A percentile compares a stretch with the other conserved stretches of the same genome.
Evolutionary conservation across 1,140 invertebrate species (phyloP).

Genomic region (Drosophila sp.): DNA sequence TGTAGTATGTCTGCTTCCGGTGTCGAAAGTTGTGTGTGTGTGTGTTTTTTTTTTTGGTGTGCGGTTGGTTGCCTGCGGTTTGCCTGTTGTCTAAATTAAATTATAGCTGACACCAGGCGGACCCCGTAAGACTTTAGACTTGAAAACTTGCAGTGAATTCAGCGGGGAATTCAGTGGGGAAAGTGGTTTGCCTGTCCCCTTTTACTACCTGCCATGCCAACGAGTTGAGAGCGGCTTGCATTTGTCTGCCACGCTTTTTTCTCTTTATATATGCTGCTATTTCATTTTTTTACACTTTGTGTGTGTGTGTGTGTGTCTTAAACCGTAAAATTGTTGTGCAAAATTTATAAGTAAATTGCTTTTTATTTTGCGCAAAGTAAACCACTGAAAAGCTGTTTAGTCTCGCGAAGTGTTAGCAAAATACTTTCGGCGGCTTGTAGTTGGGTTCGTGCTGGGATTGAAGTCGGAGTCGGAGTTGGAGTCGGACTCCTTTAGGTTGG

Average conservation of each 20-base stretch:
- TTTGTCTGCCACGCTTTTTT: slow-evolving; percentile 31
- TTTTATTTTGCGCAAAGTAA: slow-evolving; percentile 53
- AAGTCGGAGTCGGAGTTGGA: no score
- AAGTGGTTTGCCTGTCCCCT: not conserved
- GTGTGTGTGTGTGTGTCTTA: no score
- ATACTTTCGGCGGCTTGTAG: slow-evolving; percentile 47
- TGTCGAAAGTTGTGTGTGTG: slow-evolving; percentile 16
- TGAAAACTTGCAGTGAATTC: not conserved
- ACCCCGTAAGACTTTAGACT: slow-evolving; percentile 17
- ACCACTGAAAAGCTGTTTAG: slow-evolving; percentile 54
- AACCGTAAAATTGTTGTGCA: slow-evolving; percentile 51
- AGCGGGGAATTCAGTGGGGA: not conserved
- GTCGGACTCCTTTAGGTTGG: not conserved
- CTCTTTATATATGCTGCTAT: not conserved
- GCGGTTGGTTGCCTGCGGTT: slow-evolving; percentile 27
- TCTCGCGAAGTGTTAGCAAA: slow-evolving; percentile 56
- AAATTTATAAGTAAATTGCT: slow-evolving; percentile 60
- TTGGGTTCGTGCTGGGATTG: not conserved
- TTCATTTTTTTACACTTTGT: slow-evolving; percentile 6
- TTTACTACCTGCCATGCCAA: not conserved
- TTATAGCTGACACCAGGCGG: slow-evolving; percentile 51
- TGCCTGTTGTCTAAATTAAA: slow-evolving; percentile 60
- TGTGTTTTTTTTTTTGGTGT: slow-evolving; percentile 15
- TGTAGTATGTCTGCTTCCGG: slow-evolving; percentile 14
- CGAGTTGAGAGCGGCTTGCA: slow-evolving; percentile 36